Evolutionary conservation across 2,888 invertebrate genomes (phyloP).

Genomic region (Andrena camellia): DNA sequence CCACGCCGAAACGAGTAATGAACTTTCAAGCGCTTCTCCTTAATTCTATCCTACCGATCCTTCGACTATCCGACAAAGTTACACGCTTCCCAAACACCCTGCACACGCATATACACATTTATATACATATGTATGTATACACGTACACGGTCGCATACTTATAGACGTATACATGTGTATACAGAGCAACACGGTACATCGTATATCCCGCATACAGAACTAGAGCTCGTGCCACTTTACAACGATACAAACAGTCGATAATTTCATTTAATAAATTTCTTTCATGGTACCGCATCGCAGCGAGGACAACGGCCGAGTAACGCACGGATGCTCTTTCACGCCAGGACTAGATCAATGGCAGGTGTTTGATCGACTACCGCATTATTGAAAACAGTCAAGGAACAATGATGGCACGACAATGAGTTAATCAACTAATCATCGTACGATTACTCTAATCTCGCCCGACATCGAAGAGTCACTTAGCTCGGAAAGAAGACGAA

Average conservation of each 20-base stretch:
- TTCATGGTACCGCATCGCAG: constrained; percentile 55
- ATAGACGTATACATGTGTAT: constrained; percentile 41
- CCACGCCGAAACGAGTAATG: constrained; percentile 17
- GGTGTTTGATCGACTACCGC: constrained; percentile 44
- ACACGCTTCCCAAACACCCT: constrained; percentile 18
- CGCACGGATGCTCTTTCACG: constrained; percentile 18
- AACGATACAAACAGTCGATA: constrained; percentile 80
- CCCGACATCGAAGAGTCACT: constrained; percentile 14
- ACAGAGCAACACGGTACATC: constrained; percentile 45
- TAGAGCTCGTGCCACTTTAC: constrained; percentile 76
- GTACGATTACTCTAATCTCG: constrained; percentile 16
- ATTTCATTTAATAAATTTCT: constrained; percentile 59
- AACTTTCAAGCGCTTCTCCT: too few relatives aligned
- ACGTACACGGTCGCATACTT: constrained; percentile 39
- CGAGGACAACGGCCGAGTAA: constrained; percentile 62
- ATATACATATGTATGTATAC: constrained; percentile 55
- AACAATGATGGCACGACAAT: constrained; percentile 59
- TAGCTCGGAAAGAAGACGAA: constrained; percentile 6
- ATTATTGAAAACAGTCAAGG: constrained; percentile 48
- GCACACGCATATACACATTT: constrained; percentile 36
- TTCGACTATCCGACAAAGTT: constrained; percentile 27
- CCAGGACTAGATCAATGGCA: constrained; percentile 54
- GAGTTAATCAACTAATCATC: constrained; percentile 37
- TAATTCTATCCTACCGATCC: background rate
- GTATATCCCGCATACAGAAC: constrained; percentile 63